These are phyloP conservation scores for Pampusana beccarii DNA, from an alignment of 2,113 vertebrate genomes.

Conservation along the genomic window DNA sequence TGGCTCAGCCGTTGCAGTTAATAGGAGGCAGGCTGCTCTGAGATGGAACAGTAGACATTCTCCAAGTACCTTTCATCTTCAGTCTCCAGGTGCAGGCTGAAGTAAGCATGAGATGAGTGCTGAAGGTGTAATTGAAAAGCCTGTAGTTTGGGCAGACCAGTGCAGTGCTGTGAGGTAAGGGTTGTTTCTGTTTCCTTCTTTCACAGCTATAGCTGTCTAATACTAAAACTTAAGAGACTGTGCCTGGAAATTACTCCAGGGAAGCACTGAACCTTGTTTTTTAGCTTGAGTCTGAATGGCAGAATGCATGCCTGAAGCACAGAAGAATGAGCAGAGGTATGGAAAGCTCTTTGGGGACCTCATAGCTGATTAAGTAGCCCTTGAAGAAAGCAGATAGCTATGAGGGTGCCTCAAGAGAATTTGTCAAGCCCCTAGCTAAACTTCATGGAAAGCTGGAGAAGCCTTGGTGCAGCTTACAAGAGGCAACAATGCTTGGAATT, in stretches of 20 bases:
- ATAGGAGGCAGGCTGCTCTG: not conserved
- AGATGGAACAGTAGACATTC: not conserved
- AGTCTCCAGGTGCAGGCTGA: not conserved
- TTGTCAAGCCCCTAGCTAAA: not conserved
- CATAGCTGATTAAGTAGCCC: not conserved
- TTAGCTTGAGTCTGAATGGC: not conserved
- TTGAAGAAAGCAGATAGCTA: not conserved
- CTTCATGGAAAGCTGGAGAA: not conserved
- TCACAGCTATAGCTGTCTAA: not conserved
- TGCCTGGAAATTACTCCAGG: not conserved
- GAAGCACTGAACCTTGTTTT: not conserved
- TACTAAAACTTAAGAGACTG: not conserved
- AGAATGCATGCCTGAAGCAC: not conserved
- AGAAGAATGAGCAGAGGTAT: not conserved
- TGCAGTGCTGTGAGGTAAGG: not conserved
- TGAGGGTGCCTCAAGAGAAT: not conserved
- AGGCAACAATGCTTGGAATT: not conserved
- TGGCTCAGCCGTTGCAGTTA: not conserved
- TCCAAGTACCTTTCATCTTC: not conserved
- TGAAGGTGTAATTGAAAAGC: not conserved
- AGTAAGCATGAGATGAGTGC: not conserved
- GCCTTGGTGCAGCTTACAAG: not conserved
- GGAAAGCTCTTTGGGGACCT: not conserved
- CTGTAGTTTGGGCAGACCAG: not conserved
- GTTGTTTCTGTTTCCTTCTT: not conserved